Percentiles rank a stretch among this genome's conserved stretches.
Evolutionary conservation across 1,140 invertebrate genomes (phyloP).

Genomic region (Venturia canescens): DNA sequence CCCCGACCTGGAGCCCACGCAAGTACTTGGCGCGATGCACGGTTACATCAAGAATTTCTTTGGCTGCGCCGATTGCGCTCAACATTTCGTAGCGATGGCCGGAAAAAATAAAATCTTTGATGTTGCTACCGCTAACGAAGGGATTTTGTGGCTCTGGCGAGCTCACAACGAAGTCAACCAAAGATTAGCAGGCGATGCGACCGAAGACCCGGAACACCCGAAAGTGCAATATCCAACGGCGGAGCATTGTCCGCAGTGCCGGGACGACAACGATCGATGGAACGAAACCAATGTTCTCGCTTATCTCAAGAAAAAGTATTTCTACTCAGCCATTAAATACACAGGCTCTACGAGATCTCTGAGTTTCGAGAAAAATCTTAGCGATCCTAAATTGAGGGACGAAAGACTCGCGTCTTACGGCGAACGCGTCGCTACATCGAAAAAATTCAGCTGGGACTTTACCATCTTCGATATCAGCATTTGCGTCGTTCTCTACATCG

Average conservation of each 20-base stretch:
- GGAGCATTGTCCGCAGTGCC: slow-evolving; percentile 84
- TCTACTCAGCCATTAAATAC: slow-evolving; percentile 77
- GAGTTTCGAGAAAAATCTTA: too few species aligned
- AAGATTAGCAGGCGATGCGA: slow-evolving; percentile 88
- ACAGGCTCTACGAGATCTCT: too few species aligned
- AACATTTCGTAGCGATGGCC: slow-evolving; percentile 93
- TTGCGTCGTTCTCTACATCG: slow-evolving; percentile 85
- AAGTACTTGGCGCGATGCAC: slow-evolving; percentile 89
- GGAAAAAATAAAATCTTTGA: slow-evolving; percentile 81
- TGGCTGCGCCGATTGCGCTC: slow-evolving; percentile 92
- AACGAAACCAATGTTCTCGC: slow-evolving; percentile 83
- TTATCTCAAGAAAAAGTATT: slow-evolving; percentile 88
- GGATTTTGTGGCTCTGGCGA: slow-evolving; percentile 95
- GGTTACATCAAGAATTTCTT: slow-evolving; percentile 96
- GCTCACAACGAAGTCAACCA: slow-evolving; percentile 97
- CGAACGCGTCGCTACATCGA: slow-evolving; percentile 28
- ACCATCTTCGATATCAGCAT: slow-evolving; percentile 85
- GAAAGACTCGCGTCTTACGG: background rate
- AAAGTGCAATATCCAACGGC: slow-evolving; percentile 94
- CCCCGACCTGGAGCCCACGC: slow-evolving; percentile 77
- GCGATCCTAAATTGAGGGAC: background rate
- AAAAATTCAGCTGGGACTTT: slow-evolving; percentile 78
- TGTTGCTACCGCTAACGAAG: slow-evolving; percentile 83
- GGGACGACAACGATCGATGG: slow-evolving; percentile 80
- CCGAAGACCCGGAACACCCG: slow-evolving; percentile 93